Evolutionary conservation across 2,888 invertebrate species (phyloP).

Genomic region (Parapristionchus giblindavisi): DNA sequence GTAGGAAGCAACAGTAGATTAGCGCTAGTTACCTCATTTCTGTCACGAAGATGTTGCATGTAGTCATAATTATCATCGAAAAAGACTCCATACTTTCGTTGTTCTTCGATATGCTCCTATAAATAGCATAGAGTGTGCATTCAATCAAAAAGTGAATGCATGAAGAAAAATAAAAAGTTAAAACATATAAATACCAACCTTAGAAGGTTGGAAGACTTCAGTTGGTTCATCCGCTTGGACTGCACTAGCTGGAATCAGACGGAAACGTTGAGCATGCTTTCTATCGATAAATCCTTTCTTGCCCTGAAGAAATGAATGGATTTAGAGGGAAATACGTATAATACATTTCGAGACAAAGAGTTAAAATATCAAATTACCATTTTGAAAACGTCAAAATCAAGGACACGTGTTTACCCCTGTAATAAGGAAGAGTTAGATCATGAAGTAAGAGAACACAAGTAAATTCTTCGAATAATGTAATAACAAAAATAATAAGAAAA

Average conservation of each 20-base stretch:
- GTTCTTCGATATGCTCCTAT: conserved; percentile 70
- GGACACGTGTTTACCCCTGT: too few relatives aligned
- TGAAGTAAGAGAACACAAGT: too few relatives aligned
- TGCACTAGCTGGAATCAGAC: conserved; percentile 79
- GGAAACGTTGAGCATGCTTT: conserved; percentile 89
- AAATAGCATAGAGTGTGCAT: not conserved
- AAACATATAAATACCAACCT: not conserved
- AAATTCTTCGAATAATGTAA: too few relatives aligned
- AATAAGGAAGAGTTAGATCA: too few relatives aligned
- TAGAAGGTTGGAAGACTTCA: conserved; percentile 19
- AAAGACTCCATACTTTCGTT: conserved; percentile 86
- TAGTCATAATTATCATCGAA: conserved; percentile 96
- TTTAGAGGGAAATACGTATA: not conserved
- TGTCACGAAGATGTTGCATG: conserved; percentile 84
- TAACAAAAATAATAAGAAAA: too few relatives aligned
- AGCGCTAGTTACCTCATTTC: conserved; percentile 73
- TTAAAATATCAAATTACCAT: too few relatives aligned
- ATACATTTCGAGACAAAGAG: too few relatives aligned
- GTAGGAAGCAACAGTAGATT: not conserved
- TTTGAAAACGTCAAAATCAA: too few relatives aligned
- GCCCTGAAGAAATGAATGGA: conserved; percentile 41
- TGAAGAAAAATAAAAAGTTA: not conserved
- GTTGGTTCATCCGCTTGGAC: not conserved
- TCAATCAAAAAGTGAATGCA: not conserved
- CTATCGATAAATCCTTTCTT: conserved; percentile 80